These are phyloP conservation scores for Lepidotrigona ventralis DNA, from an alignment of 1,140 invertebrate species.

Conservation along the genomic window DNA sequence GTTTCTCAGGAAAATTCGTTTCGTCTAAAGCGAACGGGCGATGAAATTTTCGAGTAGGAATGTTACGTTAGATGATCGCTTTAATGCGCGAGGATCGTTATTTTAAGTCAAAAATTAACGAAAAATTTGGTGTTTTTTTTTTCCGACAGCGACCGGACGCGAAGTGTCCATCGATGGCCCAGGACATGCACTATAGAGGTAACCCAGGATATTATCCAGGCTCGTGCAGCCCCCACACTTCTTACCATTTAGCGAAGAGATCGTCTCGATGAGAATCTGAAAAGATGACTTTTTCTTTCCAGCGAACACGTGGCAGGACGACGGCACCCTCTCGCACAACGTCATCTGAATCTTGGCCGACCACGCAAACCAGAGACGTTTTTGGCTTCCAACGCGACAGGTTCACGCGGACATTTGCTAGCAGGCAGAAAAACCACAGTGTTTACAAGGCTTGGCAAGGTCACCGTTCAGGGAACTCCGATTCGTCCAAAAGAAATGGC, in stretches of 20 bases:
- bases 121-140: conserved; percentile 32
- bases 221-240: conserved; percentile 44
- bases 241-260: conserved; percentile 45
- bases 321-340: conserved; percentile 71
- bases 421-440: not conserved
- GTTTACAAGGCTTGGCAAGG: not conserved
- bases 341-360: conserved; percentile 67
- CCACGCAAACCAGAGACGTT: not conserved
- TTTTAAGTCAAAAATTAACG: not conserved
- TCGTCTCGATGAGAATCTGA: conserved; percentile 69
- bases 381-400: conserved; percentile 22
- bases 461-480: conserved; percentile 27
- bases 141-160: conserved; percentile 80
- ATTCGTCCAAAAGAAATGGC: conserved; percentile 19
- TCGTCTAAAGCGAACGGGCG: no score
- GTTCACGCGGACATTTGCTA: conserved; percentile 26
- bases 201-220: conserved; percentile 68
- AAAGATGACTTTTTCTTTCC: conserved; percentile 75
- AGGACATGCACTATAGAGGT: conserved; percentile 87
- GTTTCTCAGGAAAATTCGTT: no score
- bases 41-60: no score
- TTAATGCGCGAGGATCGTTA: no score
- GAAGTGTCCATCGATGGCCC: conserved; percentile 86
- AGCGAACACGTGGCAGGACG: conserved; percentile 78
- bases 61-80: no score